phyloP scores from a whole-genome alignment of 1,140 invertebrate genomes.

The Dreissena rostriformis region DNA sequence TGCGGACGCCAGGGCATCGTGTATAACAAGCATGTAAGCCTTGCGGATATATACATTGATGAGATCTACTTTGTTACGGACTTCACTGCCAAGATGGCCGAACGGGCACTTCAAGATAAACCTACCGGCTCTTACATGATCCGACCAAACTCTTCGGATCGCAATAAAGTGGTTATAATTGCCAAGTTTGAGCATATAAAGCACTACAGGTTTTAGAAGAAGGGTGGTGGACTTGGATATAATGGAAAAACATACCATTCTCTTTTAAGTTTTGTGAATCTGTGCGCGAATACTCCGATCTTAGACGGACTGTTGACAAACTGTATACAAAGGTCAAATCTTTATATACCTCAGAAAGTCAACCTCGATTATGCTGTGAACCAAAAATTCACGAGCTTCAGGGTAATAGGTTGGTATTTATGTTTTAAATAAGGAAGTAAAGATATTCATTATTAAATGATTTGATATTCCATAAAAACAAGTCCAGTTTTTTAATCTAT shows the following conservation, averaged over 20 bases:
- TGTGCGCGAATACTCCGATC: conserved; percentile 24
- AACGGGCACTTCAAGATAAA: conserved; percentile 11
- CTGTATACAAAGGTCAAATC: conserved; percentile 41
- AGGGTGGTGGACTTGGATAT: conserved; percentile 37
- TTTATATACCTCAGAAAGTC: conserved; percentile 17
- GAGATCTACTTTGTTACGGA: conserved; percentile 50
- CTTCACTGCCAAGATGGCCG: conserved; percentile 42
- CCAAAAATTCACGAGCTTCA: conserved; percentile 24
- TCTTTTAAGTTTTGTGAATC: conserved; percentile 49
- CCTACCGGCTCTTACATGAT: conserved; percentile 33
- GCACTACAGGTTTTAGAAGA: conserved; percentile 45
- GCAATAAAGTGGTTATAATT: conserved; percentile 40
- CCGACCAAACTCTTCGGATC: conserved; percentile 23
- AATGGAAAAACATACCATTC: conserved; percentile 30
- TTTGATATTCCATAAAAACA: too few species aligned
- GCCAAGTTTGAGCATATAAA: conserved; percentile 28
- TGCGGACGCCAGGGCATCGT: conserved; percentile 34
- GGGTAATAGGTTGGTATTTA: conserved; percentile 35
- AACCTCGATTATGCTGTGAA: conserved; percentile 13
- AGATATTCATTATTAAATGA: too few species aligned
- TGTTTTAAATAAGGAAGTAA: background rate
- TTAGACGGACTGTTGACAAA: conserved; percentile 16
- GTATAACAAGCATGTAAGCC: conserved; percentile 20
- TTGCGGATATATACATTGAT: conserved; percentile 15
- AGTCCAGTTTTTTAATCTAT: too few species aligned